Evolutionary conservation across 1,140 invertebrate species (phyloP).

Genomic region (Drosophila sproati): DNA sequence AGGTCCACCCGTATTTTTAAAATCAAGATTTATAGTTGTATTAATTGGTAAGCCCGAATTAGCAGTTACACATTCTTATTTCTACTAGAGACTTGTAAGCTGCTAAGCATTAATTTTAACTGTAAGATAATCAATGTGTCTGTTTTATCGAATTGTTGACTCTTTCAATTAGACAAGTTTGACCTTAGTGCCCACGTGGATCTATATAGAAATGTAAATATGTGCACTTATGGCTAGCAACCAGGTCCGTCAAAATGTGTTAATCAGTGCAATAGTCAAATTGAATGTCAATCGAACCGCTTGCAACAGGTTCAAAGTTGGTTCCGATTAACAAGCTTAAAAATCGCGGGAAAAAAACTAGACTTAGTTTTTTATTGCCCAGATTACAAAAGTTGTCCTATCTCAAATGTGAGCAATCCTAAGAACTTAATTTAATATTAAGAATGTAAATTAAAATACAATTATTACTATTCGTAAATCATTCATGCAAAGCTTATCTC

Average conservation of each 20-base stretch:
- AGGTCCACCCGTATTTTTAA: constrained; percentile 1
- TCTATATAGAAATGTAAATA: not conserved
- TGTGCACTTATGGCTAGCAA: not conserved
- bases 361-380: not conserved
- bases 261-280: constrained; percentile 52
- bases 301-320: constrained; percentile 52
- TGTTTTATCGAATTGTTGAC: constrained; percentile 51
- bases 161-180: constrained; percentile 62
- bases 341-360: not conserved
- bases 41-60: constrained; percentile 12
- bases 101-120: constrained; percentile 57
- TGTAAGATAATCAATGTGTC: constrained; percentile 72
- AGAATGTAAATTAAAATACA: too few species aligned
- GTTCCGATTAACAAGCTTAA: constrained; percentile 12
- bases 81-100: constrained; percentile 42
- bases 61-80: constrained; percentile 38
- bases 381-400: constrained; percentile 1
- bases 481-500: constrained; percentile 12
- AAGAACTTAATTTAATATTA: not conserved
- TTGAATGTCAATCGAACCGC: constrained; percentile 42
- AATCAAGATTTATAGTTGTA: too few species aligned
- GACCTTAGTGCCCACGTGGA: constrained; percentile 30
- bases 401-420: constrained; percentile 1
- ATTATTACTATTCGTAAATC: too few species aligned
- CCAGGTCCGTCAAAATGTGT: constrained; percentile 48